phyloP scores from a whole-genome alignment of 2,113 vertebrate genomes.

The Crotalus horridus region DNA sequence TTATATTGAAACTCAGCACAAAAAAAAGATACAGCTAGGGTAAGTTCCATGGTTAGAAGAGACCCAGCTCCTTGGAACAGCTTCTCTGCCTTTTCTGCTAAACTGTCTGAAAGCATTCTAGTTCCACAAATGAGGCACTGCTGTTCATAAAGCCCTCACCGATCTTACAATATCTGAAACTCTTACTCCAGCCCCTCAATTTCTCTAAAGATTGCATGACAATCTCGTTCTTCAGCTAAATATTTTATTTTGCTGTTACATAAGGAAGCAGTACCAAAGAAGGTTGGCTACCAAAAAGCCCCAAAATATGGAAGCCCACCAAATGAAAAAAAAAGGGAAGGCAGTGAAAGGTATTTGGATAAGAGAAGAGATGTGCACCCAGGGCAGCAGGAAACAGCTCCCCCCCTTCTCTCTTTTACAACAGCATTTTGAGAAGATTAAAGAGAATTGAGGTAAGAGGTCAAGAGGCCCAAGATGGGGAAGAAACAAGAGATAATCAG shows the following conservation, averaged over 20 bases:
- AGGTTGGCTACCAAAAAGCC: neutral
- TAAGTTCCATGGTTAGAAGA: neutral
- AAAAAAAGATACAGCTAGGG: neutral
- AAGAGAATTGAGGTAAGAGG: constrained; percentile 10
- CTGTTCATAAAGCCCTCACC: neutral
- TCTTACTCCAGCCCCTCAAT: neutral
- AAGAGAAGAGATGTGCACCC: neutral
- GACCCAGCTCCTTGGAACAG: neutral
- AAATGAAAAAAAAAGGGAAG: neutral
- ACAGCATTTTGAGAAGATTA: constrained; percentile 21
- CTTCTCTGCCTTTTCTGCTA: neutral
- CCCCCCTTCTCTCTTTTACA: rapidly evolving
- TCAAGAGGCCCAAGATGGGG: constrained; percentile 19
- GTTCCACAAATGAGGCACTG: neutral
- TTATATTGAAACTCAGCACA: neutral
- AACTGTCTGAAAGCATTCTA: neutral
- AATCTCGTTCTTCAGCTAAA: neutral
- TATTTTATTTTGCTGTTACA: neutral
- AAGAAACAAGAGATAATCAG: constrained; percentile 33
- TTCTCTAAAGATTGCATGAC: neutral
- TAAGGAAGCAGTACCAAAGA: neutral
- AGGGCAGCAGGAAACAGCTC: neutral
- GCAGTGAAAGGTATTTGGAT: constrained; percentile 1
- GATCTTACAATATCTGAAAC: neutral
- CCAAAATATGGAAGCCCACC: neutral